Evolutionary conservation across 2,113 vertebrate genomes (phyloP).

Genomic region (Phyllopteryx taeniolatus): DNA sequence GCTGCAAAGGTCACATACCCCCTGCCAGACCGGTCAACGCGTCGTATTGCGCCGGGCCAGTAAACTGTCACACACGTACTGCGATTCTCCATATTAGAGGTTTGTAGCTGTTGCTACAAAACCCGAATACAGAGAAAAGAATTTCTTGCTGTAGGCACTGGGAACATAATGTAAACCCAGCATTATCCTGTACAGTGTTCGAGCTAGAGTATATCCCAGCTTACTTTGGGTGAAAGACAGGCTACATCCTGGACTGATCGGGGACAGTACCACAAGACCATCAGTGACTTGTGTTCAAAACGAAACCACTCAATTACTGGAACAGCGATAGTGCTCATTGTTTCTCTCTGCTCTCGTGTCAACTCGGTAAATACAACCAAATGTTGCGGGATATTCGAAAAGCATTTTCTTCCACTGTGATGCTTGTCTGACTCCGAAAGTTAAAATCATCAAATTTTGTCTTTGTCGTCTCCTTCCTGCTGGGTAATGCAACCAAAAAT

Average conservation of each 20-base stretch:
- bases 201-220: not conserved
- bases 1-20: not conserved
- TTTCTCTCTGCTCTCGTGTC: not conserved
- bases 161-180: not conserved
- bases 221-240: not conserved
- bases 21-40: too few relatives aligned
- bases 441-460: not conserved
- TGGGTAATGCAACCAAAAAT: not conserved
- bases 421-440: not conserved
- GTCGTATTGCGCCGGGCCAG: not conserved
- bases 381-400: not conserved
- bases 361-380: not conserved
- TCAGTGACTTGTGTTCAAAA: not conserved
- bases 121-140: not conserved
- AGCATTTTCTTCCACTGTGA: conserved; percentile 1
- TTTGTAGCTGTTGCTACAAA: not conserved
- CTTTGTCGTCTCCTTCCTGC: not conserved
- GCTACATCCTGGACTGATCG: not conserved
- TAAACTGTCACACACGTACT: not conserved
- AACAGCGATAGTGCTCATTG: not conserved
- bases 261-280: too few relatives aligned
- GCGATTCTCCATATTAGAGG: not conserved
- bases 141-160: not conserved
- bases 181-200: not conserved
- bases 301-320: not conserved